A percentile compares a stretch with the other conserved stretches of the same genome.
Conservation (phyloP, 2,797 vertebrate species). For the Chromobotia macracanthus region DNA sequence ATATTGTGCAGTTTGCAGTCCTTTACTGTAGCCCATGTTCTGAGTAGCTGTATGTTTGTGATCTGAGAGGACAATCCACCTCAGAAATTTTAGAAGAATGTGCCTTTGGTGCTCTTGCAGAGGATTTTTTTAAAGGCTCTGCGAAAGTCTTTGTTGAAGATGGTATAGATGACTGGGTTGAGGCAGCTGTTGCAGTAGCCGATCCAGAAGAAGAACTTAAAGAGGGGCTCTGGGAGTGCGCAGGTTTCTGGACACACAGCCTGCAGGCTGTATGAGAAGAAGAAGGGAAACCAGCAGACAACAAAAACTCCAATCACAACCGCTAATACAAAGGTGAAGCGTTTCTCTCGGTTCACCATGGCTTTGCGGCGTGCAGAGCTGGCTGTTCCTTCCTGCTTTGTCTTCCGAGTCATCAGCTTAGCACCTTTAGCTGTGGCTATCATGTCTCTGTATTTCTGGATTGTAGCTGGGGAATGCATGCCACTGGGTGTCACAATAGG, state of each 20-base stretch:
- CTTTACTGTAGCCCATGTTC: constrained; percentile 5
- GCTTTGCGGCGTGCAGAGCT: constrained; percentile 84
- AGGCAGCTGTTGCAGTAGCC: constrained; percentile 96
- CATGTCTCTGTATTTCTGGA: constrained; percentile 80
- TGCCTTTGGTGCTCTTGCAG: constrained; percentile 81
- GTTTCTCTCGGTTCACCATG: constrained; percentile 88
- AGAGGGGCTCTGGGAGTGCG: constrained; percentile 81
- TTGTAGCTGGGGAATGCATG: constrained; percentile 74
- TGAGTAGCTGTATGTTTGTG: constrained; percentile 11
- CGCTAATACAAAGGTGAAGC: constrained; percentile 91
- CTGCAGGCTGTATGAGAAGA: constrained; percentile 91
- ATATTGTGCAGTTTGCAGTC: constrained; percentile 52
- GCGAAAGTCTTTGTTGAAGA: constrained; percentile 95
- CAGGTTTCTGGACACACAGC: constrained; percentile 86
- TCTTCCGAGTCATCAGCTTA: constrained; percentile 77
- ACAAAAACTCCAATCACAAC: constrained; percentile 94
- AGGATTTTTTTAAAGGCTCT: constrained; percentile 91
- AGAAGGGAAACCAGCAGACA: constrained; percentile 96
- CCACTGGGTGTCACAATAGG: constrained; percentile 70
- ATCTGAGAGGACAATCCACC: constrained; percentile 3
- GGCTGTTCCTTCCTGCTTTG: constrained; percentile 70
- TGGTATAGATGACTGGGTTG: constrained; percentile 94
- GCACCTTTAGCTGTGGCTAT: constrained; percentile 83
- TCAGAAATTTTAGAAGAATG: constrained; percentile 74
- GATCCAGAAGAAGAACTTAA: constrained; percentile 97